Percentiles rank a stretch among this genome's conserved stretches.
Conservation (phyloP, 2,888 invertebrate species). For the Dryomyza anilis region DNA sequence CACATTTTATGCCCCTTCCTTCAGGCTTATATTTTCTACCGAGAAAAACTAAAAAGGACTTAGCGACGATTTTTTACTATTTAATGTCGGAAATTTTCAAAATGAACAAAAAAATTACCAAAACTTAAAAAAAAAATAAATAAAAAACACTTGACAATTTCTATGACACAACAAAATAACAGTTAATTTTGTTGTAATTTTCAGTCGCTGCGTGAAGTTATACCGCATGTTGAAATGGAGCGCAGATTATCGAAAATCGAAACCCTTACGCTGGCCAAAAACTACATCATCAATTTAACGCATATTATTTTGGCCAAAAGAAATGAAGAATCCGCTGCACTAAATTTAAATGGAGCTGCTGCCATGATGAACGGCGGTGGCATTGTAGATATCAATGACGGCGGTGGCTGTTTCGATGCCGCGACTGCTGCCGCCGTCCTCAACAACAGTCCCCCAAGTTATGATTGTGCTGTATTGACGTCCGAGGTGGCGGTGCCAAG, state of each 20-base stretch:
- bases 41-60: too few relatives aligned
- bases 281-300: conserved; percentile 87
- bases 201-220: conserved; percentile 80
- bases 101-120: too few relatives aligned
- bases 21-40: too few relatives aligned
- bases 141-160: too few relatives aligned
- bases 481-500: too few relatives aligned
- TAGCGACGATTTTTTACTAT: too few relatives aligned
- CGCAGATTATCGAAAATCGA: conserved; percentile 86
- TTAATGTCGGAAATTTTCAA: too few relatives aligned
- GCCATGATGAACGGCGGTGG: conserved; percentile 38
- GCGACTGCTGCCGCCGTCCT: too few relatives aligned
- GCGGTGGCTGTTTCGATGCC: conserved; percentile 45
- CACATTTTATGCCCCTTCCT: too few relatives aligned
- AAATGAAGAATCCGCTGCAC: conserved; percentile 60
- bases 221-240: conserved; percentile 85
- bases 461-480: conserved; percentile 54
- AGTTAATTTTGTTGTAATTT: too few relatives aligned
- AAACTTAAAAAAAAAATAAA: too few relatives aligned
- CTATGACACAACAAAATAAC: too few relatives aligned
- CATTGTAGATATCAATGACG: conserved; percentile 22
- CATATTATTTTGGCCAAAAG: conserved; percentile 84
- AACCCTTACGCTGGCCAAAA: conserved; percentile 85
- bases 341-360: conserved; percentile 53
- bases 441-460: conserved; percentile 25